Base-by-base conservation (phyloP, 2,113 vertebrate species). In the Campylomormyrus numenius region DNA sequence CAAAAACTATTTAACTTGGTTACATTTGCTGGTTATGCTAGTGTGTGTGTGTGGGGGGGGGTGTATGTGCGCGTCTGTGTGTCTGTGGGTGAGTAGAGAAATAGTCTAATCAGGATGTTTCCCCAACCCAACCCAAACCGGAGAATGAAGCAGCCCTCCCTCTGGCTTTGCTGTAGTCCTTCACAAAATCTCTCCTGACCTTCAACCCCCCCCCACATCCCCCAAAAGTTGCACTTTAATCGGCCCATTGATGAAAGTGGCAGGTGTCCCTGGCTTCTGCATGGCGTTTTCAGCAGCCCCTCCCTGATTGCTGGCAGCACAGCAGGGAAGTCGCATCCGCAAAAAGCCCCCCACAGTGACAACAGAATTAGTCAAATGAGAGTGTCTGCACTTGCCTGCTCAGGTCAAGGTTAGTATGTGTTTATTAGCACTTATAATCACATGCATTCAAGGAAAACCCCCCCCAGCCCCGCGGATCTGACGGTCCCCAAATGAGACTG, bases 221-320 rank as follows among this genome's bases (percentile, higher is more conserved):
- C 39, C 15, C 70, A 77, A 88, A 35, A 87, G 49, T 87, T 87
- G 80, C 49, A 27, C 49, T 53, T 52, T 87, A 87, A 87, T 87
- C 50, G 21, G 85, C 85, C 85, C 85, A 87, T 87, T 53, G 85
- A 87, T 53, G n/a, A 53, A n/a, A 87, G 50, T 27, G 31, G 31
- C 85, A 52, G 85, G 85, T 87, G 85, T 87, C 19, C 27, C 35
- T 53, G 85, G 85, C 85, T n/a, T 27, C 85, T 52, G 27, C 19
- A 9, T 87, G n/a, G 27, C 10, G 7, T 19, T 52, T 53, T 15
- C 17, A 87, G 42, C 49, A 56, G 13, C 50, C 85, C 85, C 85
- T 39, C 85, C 7, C 49, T 31, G 49, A 87, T 53, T 53, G 85
- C 50, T 87, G 45, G 85, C 11, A 52, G 27, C 85, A 11, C 85